Base-by-base conservation (phyloP, 1,140 invertebrate genomes). In the Cepaea nemoralis region DNA sequence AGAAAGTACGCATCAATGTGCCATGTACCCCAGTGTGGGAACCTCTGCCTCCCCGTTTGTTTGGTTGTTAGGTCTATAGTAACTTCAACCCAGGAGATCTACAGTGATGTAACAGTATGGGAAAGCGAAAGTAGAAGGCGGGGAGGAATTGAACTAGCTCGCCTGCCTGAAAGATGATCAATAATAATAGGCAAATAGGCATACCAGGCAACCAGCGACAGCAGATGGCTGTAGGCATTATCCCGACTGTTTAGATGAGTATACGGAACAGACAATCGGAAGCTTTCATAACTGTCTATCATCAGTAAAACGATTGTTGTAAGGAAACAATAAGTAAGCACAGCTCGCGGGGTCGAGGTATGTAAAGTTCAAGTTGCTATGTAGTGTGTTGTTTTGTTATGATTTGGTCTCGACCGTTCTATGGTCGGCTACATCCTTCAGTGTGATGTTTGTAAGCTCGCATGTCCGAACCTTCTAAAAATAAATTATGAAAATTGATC, bases 111-210 rank as follows among this genome's bases (percentile, higher is more conserved):
- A 27, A 63, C 2, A 31, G n/a, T 6, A 63, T 31, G 59, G n/a
- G 59, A 63, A 63, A 63, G 6, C 59, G 59, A 63, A 63, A 63
- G 59, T 63, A 63, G 59, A 31, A 63, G 16, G 59, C 27, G 59
- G 59, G 59, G n/a, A 63, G n/a, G n/a, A 27, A 31, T 63, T 6
- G 59, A 31, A 63, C 33, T 16, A n/a, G 59, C 33, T 5, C 16
- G 59, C 59, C 33, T 63, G 59, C 27, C 27, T 63, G 59, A 31
- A 63, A 8, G 59, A 6, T 63, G n/a, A 63, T 63, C 59, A 31
- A 63, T 63, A 27, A 31, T 31, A 63, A 63, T 63, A 55, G 50
- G 50, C 50, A 10, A 63, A 63, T 63, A 55, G 50, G 50, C 50
- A 10, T 63, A 63, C 27, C 59, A 27, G 33, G 59, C 59, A 63